Conservation (phyloP, 2,888 invertebrate species). For the Plebejus argus region DNA sequence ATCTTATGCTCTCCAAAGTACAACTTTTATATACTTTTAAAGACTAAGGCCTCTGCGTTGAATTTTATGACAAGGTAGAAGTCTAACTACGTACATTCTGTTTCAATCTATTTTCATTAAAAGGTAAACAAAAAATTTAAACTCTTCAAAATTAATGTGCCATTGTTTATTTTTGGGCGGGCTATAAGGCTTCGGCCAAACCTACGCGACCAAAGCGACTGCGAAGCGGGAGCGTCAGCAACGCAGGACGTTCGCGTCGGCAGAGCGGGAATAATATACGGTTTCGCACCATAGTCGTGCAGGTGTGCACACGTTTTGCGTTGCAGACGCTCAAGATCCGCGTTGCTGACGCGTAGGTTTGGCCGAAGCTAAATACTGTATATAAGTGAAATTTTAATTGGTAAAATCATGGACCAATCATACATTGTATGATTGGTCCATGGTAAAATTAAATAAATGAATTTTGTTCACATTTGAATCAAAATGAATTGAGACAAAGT, state of each 20-base stretch:
- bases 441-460: neutral
- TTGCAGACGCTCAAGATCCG: too few species aligned
- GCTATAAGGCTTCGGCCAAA: too few species aligned
- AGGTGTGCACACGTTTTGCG: too few species aligned
- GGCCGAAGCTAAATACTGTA: too few species aligned
- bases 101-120: neutral
- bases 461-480: neutral
- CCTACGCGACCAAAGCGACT: too few species aligned
- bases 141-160: neutral
- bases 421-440: too few species aligned
- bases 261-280: too few species aligned
- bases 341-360: too few species aligned
- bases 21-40: slow-evolving; percentile 2
- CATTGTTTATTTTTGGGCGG: neutral
- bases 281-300: too few species aligned
- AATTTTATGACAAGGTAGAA: neutral
- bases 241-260: too few species aligned
- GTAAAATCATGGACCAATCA: neutral
- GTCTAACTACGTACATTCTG: neutral
- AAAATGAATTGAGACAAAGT: neutral
- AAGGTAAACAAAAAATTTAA: neutral
- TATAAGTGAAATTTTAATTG: neutral
- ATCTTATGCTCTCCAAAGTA: slow-evolving; percentile 16
- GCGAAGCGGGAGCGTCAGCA: too few species aligned
- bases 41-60: neutral